phyloP scores from a whole-genome alignment of 23 tunicate species.

The Trididemnum miniatum region DNA sequence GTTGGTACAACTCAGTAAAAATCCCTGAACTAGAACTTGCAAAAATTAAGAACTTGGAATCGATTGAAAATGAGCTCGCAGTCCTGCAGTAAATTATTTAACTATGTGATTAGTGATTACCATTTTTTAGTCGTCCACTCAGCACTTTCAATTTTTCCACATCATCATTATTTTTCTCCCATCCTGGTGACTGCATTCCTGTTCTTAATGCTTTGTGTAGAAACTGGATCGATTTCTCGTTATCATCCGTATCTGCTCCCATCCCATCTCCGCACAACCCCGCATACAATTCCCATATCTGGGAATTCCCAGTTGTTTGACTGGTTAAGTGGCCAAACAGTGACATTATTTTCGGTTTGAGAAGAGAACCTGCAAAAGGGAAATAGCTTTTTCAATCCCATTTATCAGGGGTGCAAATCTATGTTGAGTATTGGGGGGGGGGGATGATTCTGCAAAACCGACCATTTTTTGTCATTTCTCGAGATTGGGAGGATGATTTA shows the following conservation, averaged over 20 bases:
- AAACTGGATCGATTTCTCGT: conserved; percentile 51
- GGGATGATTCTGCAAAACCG: no score
- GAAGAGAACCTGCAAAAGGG: conserved; percentile 41
- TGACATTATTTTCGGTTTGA: conserved; percentile 35
- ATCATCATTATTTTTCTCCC: conserved; percentile 65
- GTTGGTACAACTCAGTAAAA: no score
- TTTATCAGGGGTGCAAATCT: no score
- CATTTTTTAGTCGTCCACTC: conserved; percentile 7
- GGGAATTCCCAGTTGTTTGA: conserved; percentile 37
- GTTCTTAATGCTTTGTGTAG: conserved; percentile 60
- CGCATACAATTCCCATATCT: conserved; percentile 68
- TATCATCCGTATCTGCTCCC: conserved; percentile 30
- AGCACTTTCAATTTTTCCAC: conserved; percentile 22
- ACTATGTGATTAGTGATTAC: no score
- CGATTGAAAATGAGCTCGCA: no score
- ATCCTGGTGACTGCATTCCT: conserved; percentile 44
- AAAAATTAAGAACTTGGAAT: not conserved
- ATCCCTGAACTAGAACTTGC: not conserved
- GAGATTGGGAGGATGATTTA: no score
- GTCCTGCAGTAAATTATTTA: no score
- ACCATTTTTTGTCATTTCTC: no score
- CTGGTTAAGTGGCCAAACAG: conserved; percentile 75
- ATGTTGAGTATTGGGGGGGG: no score
- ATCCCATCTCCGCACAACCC: conserved; percentile 41
- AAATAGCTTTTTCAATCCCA: no score